Base-by-base conservation (phyloP, 2,113 vertebrate species). In the Piaya cayana region DNA sequence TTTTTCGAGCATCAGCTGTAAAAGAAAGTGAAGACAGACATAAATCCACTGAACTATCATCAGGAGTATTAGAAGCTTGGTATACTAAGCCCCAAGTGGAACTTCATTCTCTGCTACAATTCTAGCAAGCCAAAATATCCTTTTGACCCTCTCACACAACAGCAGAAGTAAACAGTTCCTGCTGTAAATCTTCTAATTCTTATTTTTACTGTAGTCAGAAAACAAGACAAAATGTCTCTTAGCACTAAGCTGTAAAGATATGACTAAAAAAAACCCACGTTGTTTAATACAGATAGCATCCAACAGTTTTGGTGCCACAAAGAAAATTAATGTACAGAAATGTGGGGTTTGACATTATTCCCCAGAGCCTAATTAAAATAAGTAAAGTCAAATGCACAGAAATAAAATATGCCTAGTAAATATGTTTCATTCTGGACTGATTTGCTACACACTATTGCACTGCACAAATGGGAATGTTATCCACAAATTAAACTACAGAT, bases 401-500 rank as follows among this genome's bases (percentile, higher is more conserved):
- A 90, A 86, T 74, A 80, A 90, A 93, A 56, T 67, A 74, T 3
- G 42, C 74, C 53, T 72, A 50, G 43, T 43, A 94, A 93, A 88
- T 86, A 67, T 14, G n/a, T 65, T 90, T 78, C 36, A 75, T 65
- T 27, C 52, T 68, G 84, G 37, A 23, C 71, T 88, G 60, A 86
- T 92, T 91, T 88, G 67, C 56, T 47, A 62, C 74, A 89, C 62
- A 26, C 45, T 90, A 37, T 19, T 92, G 79, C 62, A 76, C 65
- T 1, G 5, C 49, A 88, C 72, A 94, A 88, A 93, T 34, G 4
- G 36, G 30, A 82, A 87, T 82, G 78, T 86, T 86, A 68, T 81
- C 65, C 65, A 81, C 52, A 96, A 94, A 93, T 90, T 96, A 90
- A 90, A 79, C 34, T 82, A 58, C 49, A 50, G 59, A 87, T 75